Evolutionary conservation across 1,140 invertebrate genomes (phyloP).

Genomic region (Aricia agestis): DNA sequence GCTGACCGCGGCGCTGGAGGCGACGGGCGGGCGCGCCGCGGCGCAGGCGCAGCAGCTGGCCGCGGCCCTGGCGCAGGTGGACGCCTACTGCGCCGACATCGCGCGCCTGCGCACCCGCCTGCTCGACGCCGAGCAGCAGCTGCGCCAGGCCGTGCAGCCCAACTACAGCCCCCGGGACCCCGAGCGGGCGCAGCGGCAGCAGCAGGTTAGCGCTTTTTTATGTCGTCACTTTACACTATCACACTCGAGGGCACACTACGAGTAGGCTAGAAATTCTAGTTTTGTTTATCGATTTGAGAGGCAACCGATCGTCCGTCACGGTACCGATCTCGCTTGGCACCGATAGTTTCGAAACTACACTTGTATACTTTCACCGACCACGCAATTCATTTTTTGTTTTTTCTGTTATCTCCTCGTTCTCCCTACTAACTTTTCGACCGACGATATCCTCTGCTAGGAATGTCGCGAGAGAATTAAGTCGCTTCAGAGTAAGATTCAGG

Average conservation of each 20-base stretch:
- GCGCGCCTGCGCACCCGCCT: slow-evolving; percentile 89
- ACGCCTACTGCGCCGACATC: slow-evolving; percentile 92
- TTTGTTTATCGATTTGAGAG: slow-evolving; percentile 48
- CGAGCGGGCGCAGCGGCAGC: slow-evolving; percentile 89
- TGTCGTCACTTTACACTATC: slow-evolving; percentile 34
- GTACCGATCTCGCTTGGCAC: slow-evolving; percentile 36
- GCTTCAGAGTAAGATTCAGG: slow-evolving; percentile 91
- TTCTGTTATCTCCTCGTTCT: slow-evolving; percentile 76
- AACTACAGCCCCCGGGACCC: slow-evolving; percentile 88
- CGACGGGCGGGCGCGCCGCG: slow-evolving; percentile 80
- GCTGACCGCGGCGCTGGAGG: slow-evolving; percentile 82
- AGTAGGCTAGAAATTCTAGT: slow-evolving; percentile 58
- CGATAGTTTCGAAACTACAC: slow-evolving; percentile 28
- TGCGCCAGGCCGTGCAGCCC: slow-evolving; percentile 87
- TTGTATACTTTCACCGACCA: slow-evolving; percentile 59
- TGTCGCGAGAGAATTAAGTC: slow-evolving; percentile 89
- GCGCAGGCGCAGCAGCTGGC: slow-evolving; percentile 85
- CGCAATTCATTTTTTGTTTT: slow-evolving; percentile 78
- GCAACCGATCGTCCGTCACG: slow-evolving; percentile 20
- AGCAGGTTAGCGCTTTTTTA: slow-evolving; percentile 86
- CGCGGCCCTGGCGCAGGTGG: slow-evolving; percentile 88
- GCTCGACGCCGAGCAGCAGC: slow-evolving; percentile 89
- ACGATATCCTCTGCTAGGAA: slow-evolving; percentile 79
- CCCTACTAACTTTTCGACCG: slow-evolving; percentile 60
- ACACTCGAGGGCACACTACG: slow-evolving; percentile 33